Evolutionary conservation across 1,140 invertebrate genomes (phyloP), one percentile per base, ranked within the genome.

Genomic region (Phymorhynchus buccinoides): DNA sequence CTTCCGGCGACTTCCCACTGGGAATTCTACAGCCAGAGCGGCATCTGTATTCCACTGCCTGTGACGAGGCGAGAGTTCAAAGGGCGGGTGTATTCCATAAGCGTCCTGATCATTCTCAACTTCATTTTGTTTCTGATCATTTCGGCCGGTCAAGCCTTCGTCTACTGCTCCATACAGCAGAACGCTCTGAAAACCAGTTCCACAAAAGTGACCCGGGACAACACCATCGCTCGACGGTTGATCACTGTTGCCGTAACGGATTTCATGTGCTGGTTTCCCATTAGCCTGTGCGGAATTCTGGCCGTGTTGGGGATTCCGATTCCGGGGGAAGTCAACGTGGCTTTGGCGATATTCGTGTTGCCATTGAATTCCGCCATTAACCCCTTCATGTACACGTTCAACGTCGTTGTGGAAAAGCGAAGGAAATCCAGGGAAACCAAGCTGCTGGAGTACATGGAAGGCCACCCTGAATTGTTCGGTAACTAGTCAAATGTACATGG

Each of bases 41-140:
- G 84, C 18, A 82, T 89, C 1, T 89, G 89, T 62, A 73, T 90
- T 14, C 85, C 88, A 22, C 79, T 90, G 18, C 89, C 89, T 12
- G 83, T 89, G 1, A 85, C 87, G 7, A 42, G 83, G 1, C n/a
- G 87, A 7, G 44, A 82, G 2, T 77, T 71, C 18, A 30, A 79
- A 0, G 89, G 88, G 27, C 86, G 85, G 68, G 79, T 86, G 42
- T 90, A 89, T 82, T 75, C 85, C 41, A 73, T 83, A 16, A 80
- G 79, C 14, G 71, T 90, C 9, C 4, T 71, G 30, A 37, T 71
- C 7, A 18, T 71, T 27, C 14, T 71, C 18, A 37, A 35, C 37
- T 32, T 71, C 35, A 32, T 35, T 35, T 35, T 71, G 30, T 71
- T 71, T 37, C 37, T 71, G 3, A 12, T 71, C 30, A 71, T 37